phyloP scores from a whole-genome alignment of 2,888 invertebrate genomes.

The Cosmorhoe ocellata region DNA sequence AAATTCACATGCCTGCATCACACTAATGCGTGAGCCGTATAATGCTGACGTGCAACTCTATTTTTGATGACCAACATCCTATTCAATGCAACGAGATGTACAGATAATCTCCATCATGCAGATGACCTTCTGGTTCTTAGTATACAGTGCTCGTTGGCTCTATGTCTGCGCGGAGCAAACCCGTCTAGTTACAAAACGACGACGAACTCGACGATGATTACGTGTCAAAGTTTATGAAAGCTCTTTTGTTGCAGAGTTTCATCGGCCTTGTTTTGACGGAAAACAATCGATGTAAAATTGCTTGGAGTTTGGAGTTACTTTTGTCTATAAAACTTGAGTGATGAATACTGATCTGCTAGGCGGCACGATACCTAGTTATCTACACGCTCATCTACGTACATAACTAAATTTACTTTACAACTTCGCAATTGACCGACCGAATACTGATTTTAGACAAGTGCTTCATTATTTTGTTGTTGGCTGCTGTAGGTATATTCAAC shows the following conservation, averaged over 20 bases:
- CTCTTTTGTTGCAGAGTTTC: conserved; percentile 30
- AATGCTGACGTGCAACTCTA: no score
- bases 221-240: conserved; percentile 36
- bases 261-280: conserved; percentile 17
- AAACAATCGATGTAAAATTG: conserved; percentile 21
- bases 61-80: no score
- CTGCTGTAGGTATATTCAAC: no score
- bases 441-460: no score
- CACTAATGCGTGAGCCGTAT: no score
- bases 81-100: no score
- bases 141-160: conserved; percentile 2
- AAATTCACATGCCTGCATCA: not conserved
- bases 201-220: conserved; percentile 35
- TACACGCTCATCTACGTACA: no score
- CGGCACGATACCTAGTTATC: not conserved
- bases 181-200: conserved; percentile 32
- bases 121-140: conserved; percentile 6
- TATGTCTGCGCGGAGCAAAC: conserved; percentile 10
- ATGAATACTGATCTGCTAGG: conserved; percentile 1
- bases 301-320: not conserved
- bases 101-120: not conserved
- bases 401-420: no score
- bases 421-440: no score
- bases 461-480: no score
- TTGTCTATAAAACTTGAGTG: conserved; percentile 1